Evolutionary conservation across 2,113 vertebrate genomes (phyloP), one percentile per base, ranked within the genome.

Genomic region (Pao palembangensis): DNA sequence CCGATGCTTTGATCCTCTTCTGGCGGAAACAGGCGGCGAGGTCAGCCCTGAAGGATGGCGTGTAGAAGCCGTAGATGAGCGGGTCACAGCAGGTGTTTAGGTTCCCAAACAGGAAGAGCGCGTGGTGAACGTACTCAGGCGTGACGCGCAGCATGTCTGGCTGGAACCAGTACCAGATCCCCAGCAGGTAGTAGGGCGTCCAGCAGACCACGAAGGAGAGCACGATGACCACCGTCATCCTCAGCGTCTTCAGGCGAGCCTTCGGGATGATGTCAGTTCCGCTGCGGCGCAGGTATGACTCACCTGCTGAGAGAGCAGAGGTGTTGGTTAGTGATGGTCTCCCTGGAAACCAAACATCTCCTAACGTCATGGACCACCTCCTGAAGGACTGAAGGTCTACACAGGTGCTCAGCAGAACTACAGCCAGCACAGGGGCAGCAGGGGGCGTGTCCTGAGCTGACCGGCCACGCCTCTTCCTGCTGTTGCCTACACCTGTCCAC

Each of bases 121-220:
- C 80, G 73, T 95, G 93, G 78, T 94, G 92, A 55, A 95, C 19
- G 1, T 93, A 94, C 56, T 95, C 93, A 0, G 94, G 94, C 16
- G 90, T 94, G 64, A 88, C 72, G 2, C 57, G 82, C 70, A 96
- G 88, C 90, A 95, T 89, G 76, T 87, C 59, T 0, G 93, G 94
- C 66, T 94, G 92, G 84, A 96, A 96, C 94, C 94, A 95, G 86
- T 95, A 95, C 94, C 94, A 96, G 79, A 96, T 84, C 16, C 94
- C 94, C 70, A 95, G 83, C 60, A 95, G 89, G 75, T 95, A 96
- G 65, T 95, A 95, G 0, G 94, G 94, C 0, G 93, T 94, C 94
- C 94, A 96, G 89, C 94, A 96, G 72, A 94, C 81, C 28, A 94
- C 83, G 15, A 96, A 95, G 17, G 93, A 94, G 62, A 90, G 75